Evolutionary conservation across 2,888 invertebrate genomes (phyloP).

Genomic region (Carterocephalus palaemon): DNA sequence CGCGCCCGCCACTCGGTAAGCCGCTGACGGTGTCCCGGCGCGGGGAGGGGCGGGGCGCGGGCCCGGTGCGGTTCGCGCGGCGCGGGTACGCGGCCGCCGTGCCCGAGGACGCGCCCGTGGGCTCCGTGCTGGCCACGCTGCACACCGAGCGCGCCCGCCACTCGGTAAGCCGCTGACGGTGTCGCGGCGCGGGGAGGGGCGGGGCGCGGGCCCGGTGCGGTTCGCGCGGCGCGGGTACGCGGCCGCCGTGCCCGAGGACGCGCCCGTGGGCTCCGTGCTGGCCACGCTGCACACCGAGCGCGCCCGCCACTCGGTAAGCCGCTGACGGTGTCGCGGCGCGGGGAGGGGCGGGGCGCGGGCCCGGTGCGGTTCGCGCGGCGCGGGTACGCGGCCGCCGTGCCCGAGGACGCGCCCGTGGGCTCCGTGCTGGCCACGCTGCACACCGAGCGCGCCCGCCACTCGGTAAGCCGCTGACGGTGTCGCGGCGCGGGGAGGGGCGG

Average conservation of each 20-base stretch:
- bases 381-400: no score
- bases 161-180: slow-evolving; percentile 80
- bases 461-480: no score
- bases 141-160: slow-evolving; percentile 76
- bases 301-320: slow-evolving; percentile 30
- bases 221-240: slow-evolving; percentile 86
- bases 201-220: slow-evolving; percentile 63
- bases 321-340: no score
- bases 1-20: slow-evolving; percentile 40
- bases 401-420: no score
- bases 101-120: slow-evolving; percentile 87
- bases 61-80: slow-evolving; percentile 83
- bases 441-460: no score
- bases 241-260: slow-evolving; percentile 86
- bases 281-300: slow-evolving; percentile 83
- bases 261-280: slow-evolving; percentile 85
- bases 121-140: slow-evolving; percentile 84
- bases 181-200: slow-evolving; percentile 75
- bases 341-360: no score
- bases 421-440: no score
- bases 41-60: slow-evolving; percentile 63
- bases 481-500: no score
- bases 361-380: no score
- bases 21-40: slow-evolving; percentile 83
- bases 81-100: slow-evolving; percentile 84